Conservation (phyloP, 2,113 vertebrate species). For the Nicator chloris region DNA sequence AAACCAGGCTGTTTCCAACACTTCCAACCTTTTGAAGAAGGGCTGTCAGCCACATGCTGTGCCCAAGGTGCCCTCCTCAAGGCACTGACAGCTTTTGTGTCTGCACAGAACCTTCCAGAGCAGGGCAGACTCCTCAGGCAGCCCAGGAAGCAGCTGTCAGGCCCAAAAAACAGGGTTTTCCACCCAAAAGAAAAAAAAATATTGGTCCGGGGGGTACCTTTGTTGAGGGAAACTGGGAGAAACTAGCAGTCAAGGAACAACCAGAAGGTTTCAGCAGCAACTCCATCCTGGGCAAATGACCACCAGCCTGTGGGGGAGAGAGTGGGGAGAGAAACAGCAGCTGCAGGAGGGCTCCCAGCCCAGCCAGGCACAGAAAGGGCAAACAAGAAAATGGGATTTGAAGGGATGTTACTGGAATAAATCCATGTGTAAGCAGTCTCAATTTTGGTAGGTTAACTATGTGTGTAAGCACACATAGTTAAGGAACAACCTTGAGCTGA, state of each 20-base stretch:
- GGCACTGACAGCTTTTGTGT: fast-evolving
- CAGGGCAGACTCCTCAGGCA: neutral
- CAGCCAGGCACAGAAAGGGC: fast-evolving
- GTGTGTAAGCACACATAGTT: fast-evolving
- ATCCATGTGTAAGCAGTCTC: neutral
- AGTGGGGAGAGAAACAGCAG: neutral
- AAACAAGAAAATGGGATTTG: neutral
- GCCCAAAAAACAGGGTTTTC: fast-evolving
- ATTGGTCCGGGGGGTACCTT: fast-evolving
- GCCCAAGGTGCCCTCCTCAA: neutral
- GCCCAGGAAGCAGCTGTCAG: fast-evolving
- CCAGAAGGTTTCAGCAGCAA: neutral
- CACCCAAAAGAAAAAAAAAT: neutral
- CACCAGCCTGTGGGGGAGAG: too few species aligned
- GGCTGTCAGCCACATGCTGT: fast-evolving
- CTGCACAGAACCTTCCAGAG: neutral
- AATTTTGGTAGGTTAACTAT: fast-evolving
- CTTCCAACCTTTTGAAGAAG: neutral
- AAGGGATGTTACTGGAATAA: neutral
- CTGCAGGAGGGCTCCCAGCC: neutral
- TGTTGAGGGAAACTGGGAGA: neutral
- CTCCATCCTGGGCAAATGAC: neutral
- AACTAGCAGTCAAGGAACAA: neutral
- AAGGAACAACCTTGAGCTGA: neutral
- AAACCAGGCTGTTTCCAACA: neutral